Conservation (phyloP, 2,797 vertebrate species). For the Bufotes viridis region DNA sequence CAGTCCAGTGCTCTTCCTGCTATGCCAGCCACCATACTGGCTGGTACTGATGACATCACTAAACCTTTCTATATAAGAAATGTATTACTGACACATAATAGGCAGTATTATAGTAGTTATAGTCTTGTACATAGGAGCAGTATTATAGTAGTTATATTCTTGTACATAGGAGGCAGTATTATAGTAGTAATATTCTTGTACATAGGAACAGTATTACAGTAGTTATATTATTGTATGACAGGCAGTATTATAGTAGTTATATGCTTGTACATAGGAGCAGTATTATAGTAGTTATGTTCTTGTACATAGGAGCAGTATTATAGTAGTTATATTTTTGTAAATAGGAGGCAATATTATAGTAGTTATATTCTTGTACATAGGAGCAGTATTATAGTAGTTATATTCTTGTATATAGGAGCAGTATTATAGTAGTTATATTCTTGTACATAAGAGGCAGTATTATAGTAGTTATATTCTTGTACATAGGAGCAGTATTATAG, state of each 20-base stretch:
- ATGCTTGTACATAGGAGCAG: background rate
- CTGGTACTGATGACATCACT: too few relatives aligned
- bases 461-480: slow-evolving; percentile 1
- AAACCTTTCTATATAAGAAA: too few relatives aligned
- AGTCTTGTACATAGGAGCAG: background rate
- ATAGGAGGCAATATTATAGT: background rate
- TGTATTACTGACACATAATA: too few relatives aligned
- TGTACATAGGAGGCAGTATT: background rate
- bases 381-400: background rate
- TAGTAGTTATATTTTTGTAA: slow-evolving; percentile 9
- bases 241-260: background rate
- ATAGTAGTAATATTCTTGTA: slow-evolving; percentile 1
- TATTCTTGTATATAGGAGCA: background rate
- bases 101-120: background rate
- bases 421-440: slow-evolving; percentile 3
- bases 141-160: slow-evolving; percentile 9
- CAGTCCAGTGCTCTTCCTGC: too few relatives aligned
- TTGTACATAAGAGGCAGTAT: background rate
- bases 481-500: slow-evolving; percentile 2
- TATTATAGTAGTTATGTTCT: background rate
- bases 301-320: background rate
- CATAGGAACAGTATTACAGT: too few relatives aligned
- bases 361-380: too few relatives aligned
- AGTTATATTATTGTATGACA: background rate
- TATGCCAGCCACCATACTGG: too few relatives aligned